Evolutionary conservation across 2,888 invertebrate genomes (phyloP), one percentile per base, ranked within the genome.

Genomic region (Portevinia maculata): DNA sequence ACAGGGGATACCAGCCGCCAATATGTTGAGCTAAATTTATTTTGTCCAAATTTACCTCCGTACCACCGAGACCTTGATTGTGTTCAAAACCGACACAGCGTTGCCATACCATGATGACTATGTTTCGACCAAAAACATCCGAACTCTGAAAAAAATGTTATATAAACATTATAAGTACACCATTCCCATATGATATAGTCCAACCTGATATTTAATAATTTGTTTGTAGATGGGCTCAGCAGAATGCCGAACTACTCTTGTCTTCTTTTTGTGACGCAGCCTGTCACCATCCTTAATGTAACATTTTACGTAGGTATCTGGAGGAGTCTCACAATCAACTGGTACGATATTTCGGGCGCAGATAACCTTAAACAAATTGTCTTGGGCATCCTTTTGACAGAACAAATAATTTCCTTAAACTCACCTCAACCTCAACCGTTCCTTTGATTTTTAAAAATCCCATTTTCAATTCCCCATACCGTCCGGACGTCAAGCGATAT

Each of bases 221-320:
- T 97, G 97, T 73, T 96, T 94, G 91, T 95, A 98, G 87, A 95
- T 94, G 4, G 98, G 98, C 88, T 96, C 96, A 70, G 94, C 94
- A 57, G 95, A 94, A 88, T 96, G 96, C 64, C 96, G 93, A 17
- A 96, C 93, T 28, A 97, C 95, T 50, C 96, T 93, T 1, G 98
- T 98, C 91, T 98, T 98, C 88, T 97, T 95, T 91, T 98, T 98
- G 90, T 97, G 96, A 76, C 97, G 92, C 94, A 96, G 95, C 85
- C 96, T 94, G 85, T 96, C 96, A 21, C 96, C 96, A 88, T 97
- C 97, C 74, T 96, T 94, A 76, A 98, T 92, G 89, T 97, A 98
- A 85, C 97, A 98, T 91, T 98, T 98, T 64, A 98, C 97, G 91
- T 98, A 98, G 17, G 97, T 98, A 89, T 98, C 98, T 89, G 94